Percentiles rank a stretch among this genome's conserved stretches.
Conservation (phyloP, 2,113 vertebrate species). For the Larimichthys crocea region DNA sequence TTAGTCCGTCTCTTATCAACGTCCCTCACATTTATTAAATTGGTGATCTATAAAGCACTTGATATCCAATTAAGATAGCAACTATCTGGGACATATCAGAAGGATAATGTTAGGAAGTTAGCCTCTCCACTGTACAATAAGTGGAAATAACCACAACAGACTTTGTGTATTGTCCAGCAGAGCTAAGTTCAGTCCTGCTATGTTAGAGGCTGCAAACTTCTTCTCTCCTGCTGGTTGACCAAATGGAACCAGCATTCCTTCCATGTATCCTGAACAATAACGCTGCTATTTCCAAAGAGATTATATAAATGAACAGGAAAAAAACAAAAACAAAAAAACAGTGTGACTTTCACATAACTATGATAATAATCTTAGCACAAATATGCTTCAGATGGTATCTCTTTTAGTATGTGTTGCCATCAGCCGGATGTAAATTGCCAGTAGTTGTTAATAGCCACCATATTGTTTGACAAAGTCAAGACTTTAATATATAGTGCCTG, state of each 20-base stretch:
- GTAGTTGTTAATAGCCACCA: slow-evolving; percentile 57
- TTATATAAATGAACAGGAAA: not conserved
- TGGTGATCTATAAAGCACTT: slow-evolving; percentile 57
- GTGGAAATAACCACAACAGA: slow-evolving; percentile 32
- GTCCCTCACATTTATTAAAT: slow-evolving; percentile 61
- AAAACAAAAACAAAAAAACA: not conserved
- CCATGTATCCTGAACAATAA: not conserved
- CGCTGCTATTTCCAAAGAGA: not conserved
- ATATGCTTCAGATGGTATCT: slow-evolving; percentile 24
- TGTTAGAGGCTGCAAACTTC: not conserved
- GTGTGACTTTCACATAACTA: not conserved
- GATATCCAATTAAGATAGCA: slow-evolving; percentile 73
- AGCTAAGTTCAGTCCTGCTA: slow-evolving; percentile 6
- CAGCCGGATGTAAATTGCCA: slow-evolving; percentile 35
- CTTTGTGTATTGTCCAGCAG: slow-evolving; percentile 14
- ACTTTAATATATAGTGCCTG: slow-evolving; percentile 37
- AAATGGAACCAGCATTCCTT: slow-evolving; percentile 30
- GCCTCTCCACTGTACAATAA: slow-evolving; percentile 23
- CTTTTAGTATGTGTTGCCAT: slow-evolving; percentile 30
- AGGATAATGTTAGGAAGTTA: slow-evolving; percentile 49
- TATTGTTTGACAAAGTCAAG: slow-evolving; percentile 56
- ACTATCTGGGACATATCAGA: slow-evolving; percentile 36
- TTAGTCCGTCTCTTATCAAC: slow-evolving; percentile 56
- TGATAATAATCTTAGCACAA: slow-evolving; percentile 30
- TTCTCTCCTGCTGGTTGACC: slow-evolving; percentile 15